Evolutionary conservation across 2,888 invertebrate genomes (phyloP).

Genomic region (Agrilus biguttatus): DNA sequence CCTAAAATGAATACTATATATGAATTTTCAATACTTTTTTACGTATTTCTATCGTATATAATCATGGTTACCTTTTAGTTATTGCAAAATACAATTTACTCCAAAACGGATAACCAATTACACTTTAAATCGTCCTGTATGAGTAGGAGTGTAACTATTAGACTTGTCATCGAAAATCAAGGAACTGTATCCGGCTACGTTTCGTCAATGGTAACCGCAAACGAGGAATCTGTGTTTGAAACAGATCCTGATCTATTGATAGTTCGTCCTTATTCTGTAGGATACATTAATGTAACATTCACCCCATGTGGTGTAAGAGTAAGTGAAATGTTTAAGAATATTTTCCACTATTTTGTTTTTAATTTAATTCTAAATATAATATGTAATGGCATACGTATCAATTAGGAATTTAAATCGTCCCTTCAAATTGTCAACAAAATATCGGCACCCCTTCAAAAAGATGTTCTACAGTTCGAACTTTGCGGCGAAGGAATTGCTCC

Average conservation of each 20-base stretch:
- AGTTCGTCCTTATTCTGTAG: constrained; percentile 25
- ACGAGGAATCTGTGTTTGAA: constrained; percentile 18
- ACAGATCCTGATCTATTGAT: constrained; percentile 19
- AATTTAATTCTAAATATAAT: no score
- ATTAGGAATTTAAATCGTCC: no score
- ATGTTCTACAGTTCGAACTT: constrained; percentile 18
- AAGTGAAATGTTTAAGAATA: constrained; percentile 8
- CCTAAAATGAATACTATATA: no score
- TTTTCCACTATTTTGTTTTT: no score
- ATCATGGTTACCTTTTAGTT: not conserved
- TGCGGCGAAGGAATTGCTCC: constrained; percentile 32
- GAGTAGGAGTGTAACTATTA: constrained; percentile 19
- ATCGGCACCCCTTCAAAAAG: not conserved
- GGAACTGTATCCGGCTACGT: constrained; percentile 25
- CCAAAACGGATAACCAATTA: constrained; percentile 22
- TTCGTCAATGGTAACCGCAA: constrained; percentile 1
- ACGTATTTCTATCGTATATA: no score
- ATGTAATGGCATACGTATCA: no score
- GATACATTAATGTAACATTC: constrained; percentile 26
- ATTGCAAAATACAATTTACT: not conserved
- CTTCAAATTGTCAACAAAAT: no score
- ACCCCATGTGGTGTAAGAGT: constrained; percentile 30
- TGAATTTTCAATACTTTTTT: no score
- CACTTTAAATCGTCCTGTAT: constrained; percentile 28
- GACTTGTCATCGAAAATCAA: constrained; percentile 27